These are phyloP conservation scores for Muscidifurax raptorellus DNA, from an alignment of 1,140 invertebrate genomes.

Conservation along the genomic window DNA sequence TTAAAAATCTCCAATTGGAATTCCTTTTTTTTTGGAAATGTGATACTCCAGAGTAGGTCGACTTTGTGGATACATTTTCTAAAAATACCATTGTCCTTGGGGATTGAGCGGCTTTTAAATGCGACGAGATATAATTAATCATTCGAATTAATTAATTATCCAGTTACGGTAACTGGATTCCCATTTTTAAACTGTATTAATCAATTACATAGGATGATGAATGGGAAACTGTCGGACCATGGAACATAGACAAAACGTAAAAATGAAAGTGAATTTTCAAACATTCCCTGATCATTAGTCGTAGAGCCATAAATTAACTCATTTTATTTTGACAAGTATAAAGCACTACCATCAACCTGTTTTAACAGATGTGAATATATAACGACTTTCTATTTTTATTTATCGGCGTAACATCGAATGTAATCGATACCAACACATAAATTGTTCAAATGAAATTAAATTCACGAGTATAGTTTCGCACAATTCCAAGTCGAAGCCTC, in stretches of 20 bases:
- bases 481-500: not conserved
- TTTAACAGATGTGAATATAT: too few relatives aligned
- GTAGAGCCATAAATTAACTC: not conserved
- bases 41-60: too few relatives aligned
- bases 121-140: not conserved
- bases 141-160: constrained; percentile 7
- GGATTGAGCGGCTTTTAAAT: not conserved
- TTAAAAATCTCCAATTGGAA: too few relatives aligned
- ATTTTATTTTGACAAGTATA: too few relatives aligned
- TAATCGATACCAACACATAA: not conserved
- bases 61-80: too few relatives aligned
- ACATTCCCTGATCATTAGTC: not conserved
- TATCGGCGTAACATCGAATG: too few relatives aligned
- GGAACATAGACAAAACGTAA: not conserved
- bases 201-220: not conserved
- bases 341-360: too few relatives aligned
- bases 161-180: not conserved
- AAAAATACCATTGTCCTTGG: not conserved
- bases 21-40: too few relatives aligned
- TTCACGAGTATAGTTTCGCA: not conserved
- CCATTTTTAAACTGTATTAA: not conserved
- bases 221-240: not conserved
- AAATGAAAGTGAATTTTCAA: not conserved
- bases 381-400: too few relatives aligned
- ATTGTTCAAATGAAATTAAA: not conserved